phyloP scores from a whole-genome alignment of 1,140 invertebrate species.

The Drosophila punjabiensis region DNA sequence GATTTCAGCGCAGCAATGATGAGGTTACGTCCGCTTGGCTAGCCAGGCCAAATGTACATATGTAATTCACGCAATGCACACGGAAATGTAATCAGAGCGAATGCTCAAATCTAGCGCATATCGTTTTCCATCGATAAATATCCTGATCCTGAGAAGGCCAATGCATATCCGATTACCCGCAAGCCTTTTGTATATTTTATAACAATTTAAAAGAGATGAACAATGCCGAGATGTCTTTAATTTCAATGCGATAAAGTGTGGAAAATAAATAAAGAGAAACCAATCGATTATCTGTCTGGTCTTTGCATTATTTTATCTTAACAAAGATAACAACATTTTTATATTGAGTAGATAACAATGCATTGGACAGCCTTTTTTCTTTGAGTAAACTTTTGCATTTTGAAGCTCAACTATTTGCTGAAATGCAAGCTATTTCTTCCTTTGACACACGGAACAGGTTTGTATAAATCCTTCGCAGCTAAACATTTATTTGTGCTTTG shows the following conservation, averaged over 20 bases:
- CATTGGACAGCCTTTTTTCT: neutral
- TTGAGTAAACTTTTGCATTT: neutral
- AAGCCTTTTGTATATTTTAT: neutral
- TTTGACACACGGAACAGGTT: neutral
- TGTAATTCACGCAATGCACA: conserved; percentile 42
- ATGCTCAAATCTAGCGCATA: conserved; percentile 20
- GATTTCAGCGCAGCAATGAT: conserved; percentile 48
- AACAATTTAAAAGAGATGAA: neutral
- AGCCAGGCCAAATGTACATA: conserved; percentile 8
- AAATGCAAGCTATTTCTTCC: neutral
- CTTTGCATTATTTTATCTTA: neutral
- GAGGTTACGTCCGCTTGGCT: conserved; percentile 29
- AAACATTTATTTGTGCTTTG: neutral
- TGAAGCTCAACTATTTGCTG: neutral
- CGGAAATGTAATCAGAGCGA: conserved; percentile 42
- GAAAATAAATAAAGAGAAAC: neutral
- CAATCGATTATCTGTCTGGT: neutral
- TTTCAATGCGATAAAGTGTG: neutral
- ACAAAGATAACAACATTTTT: neutral
- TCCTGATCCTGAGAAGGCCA: neutral
- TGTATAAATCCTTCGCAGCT: neutral
- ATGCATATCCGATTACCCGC: conserved; percentile 1
- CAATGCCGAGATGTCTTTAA: neutral
- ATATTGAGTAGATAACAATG: neutral
- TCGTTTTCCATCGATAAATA: conserved; percentile 17